A percentile compares a stretch with the other conserved stretches of the same genome.
These are phyloP conservation scores for Labeo rohita DNA, from an alignment of 2,113 vertebrate genomes.

Conservation along the genomic window DNA sequence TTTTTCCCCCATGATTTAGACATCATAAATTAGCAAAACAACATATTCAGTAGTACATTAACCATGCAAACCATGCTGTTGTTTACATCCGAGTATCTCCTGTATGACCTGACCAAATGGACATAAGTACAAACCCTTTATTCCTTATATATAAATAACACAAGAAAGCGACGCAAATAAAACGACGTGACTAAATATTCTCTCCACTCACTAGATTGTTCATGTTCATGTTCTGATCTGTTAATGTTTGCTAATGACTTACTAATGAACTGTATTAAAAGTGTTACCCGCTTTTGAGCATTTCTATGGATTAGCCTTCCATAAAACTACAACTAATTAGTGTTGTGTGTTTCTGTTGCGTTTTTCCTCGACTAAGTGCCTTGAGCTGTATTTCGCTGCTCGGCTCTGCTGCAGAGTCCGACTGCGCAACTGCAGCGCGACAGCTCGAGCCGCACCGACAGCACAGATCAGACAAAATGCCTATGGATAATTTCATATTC, in stretches of 20 bases:
- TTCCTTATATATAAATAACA: no score
- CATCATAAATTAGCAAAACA: no score
- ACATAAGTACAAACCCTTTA: no score
- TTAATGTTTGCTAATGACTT: not conserved
- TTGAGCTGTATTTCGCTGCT: constrained; percentile 28
- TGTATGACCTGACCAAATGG: no score
- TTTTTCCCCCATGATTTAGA: no score
- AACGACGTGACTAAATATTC: not conserved
- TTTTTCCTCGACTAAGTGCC: not conserved
- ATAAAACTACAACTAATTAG: not conserved
- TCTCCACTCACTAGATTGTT: not conserved
- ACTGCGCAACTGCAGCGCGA: constrained; percentile 68
- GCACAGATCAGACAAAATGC: constrained; percentile 77
- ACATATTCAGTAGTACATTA: no score
- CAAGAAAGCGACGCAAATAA: no score
- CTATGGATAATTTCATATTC: constrained; percentile 86
- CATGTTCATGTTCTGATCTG: no score
- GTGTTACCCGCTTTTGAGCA: not conserved
- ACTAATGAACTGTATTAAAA: not conserved
- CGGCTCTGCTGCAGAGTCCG: constrained; percentile 47
- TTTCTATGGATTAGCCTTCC: not conserved
- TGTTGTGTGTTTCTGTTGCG: not conserved
- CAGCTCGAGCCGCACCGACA: constrained; percentile 54
- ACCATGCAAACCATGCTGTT: no score
- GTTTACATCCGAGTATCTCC: no score